Evolutionary conservation across 1,140 invertebrate species (phyloP).

Genomic region (Amphibalanus amphitrite): DNA sequence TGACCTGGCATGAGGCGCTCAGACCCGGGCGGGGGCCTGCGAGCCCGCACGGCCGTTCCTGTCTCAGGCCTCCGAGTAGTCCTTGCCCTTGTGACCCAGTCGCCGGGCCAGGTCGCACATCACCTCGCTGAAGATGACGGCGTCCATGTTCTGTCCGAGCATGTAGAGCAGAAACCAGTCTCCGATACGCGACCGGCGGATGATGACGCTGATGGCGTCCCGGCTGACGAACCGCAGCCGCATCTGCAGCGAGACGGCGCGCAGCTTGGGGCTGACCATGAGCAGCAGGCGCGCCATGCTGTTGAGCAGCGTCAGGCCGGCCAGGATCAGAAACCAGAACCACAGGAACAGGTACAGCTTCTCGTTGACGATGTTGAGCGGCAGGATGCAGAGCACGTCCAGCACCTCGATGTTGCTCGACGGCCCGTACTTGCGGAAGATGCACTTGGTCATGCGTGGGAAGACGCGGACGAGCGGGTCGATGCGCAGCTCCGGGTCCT

Average conservation of each 20-base stretch:
- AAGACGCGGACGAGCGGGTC: constrained; percentile 92
- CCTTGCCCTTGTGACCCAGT: constrained; percentile 12
- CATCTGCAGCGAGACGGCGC: constrained; percentile 73
- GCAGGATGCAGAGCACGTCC: constrained; percentile 74
- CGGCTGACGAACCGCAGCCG: constrained; percentile 66
- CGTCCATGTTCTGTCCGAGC: constrained; percentile 14
- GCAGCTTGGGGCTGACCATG: constrained; percentile 60
- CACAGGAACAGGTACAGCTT: no score
- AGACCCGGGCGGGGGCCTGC: constrained; percentile 14
- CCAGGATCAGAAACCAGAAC: constrained; percentile 68
- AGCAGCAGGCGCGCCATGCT: constrained; percentile 54
- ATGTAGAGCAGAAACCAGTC: constrained; percentile 23
- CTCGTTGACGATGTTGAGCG: no score
- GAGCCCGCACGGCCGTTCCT: constrained; percentile 10
- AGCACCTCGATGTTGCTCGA: constrained; percentile 64
- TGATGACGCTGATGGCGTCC: constrained; percentile 78
- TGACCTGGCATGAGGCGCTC: constrained; percentile 12
- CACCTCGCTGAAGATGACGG: constrained; percentile 16
- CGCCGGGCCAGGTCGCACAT: constrained; percentile 9
- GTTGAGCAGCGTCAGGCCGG: constrained; percentile 48
- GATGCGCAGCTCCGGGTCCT: constrained; percentile 78
- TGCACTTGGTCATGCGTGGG: constrained; percentile 75
- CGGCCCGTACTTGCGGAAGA: constrained; percentile 67
- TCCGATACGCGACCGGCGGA: constrained; percentile 25
- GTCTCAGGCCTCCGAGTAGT: constrained; percentile 20